Conservation (phyloP, 2,797 vertebrate species). For the Geotrypetes seraphini region DNA sequence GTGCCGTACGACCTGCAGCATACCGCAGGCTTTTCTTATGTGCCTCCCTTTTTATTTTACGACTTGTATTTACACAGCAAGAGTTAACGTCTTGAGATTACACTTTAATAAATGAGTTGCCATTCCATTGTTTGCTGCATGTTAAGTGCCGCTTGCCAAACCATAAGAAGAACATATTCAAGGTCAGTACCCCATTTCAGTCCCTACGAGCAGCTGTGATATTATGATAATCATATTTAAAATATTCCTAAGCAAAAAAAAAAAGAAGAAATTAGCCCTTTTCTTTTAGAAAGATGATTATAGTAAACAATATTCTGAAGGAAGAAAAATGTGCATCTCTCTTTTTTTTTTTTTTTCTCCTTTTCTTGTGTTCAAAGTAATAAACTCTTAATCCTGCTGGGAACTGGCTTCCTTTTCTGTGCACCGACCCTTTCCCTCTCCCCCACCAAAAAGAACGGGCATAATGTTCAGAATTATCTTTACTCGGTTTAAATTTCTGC, state of each 20-base stretch:
- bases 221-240: constrained; percentile 64
- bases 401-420: no score
- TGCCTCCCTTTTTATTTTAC: no score
- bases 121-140: constrained; percentile 56
- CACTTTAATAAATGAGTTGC: constrained; percentile 52
- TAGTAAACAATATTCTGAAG: constrained; percentile 52
- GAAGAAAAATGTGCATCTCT: constrained; percentile 28
- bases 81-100: constrained; percentile 49
- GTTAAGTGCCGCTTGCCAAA: constrained; percentile 50
- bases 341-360: constrained; percentile 18
- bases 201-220: constrained; percentile 58
- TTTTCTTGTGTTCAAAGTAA: constrained; percentile 26
- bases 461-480: not conserved
- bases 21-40: constrained; percentile 34
- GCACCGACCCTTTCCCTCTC: no score
- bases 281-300: constrained; percentile 57
- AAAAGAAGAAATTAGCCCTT: constrained; percentile 63
- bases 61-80: constrained; percentile 44
- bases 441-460: no score
- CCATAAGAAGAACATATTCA: constrained; percentile 42
- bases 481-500: no score
- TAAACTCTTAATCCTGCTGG: constrained; percentile 28
- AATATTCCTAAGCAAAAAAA: constrained; percentile 65
- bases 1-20: constrained; percentile 27
- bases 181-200: constrained; percentile 59